Base-by-base conservation (phyloP, 2,113 vertebrate species). In the Leptobrachium leishanense region DNA sequence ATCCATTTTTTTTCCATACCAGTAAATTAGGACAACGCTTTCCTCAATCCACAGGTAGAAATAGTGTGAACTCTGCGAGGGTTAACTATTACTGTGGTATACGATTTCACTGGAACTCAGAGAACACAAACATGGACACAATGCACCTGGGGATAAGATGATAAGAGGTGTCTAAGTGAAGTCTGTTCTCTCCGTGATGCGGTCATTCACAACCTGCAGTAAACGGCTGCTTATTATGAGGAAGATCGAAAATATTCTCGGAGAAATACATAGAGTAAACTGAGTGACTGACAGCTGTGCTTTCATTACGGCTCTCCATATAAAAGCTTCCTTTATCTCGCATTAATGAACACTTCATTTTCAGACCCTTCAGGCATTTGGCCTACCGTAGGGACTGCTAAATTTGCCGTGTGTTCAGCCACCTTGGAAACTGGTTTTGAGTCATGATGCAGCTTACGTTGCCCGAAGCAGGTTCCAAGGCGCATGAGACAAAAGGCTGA, bases 341-440 rank as follows among this genome's bases (percentile, higher is more conserved):
- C 65, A 43, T 67, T 68, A 68, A 76, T 76, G 50, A 68, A 57
- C 75, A 76, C n/a, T 69, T 59, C 66, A 59, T 41, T 62, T 39
- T 40, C 39, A 20, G 40, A 41, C 0, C 63, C 74, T 68, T 2
- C 39, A 20, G 74, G 64, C 64, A 10, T 44, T 42, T 42, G 4
- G 40, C 20, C 65, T 55, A 42, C 74, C 62, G 9, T 50, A 40
- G 64, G 64, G 63, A 31, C 74, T 67, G 65, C 66, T 76, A 31
- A 57, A 76, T 68, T 63, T 55, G 53, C 64, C 55, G 64, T 12
- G 40, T 68, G 74, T 76, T 68, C 74, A 67, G 50, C 65, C 43
- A 43, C 74, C 74, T 68, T 76, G 50, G 74, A 68, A 55, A 64
- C 74, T 54, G 68, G 12, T 20, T 59, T 12, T 59, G 55, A 67